Evolutionary conservation across 2,113 vertebrate genomes (phyloP), one percentile per base, ranked within the genome.

Genomic region (Tylochromis polylepis): DNA sequence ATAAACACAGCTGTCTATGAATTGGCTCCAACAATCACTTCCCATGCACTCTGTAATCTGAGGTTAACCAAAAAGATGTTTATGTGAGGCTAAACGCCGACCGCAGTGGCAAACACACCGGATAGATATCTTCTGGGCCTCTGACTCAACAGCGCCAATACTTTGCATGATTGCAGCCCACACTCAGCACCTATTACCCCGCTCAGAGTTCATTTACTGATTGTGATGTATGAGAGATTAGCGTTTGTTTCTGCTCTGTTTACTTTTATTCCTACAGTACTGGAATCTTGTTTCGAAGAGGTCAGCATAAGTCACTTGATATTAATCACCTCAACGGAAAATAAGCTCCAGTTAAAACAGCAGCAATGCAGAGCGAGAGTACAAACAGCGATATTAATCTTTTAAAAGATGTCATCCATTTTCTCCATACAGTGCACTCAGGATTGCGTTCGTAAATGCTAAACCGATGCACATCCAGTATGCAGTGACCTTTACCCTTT

Each of bases 1-100:
- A 90, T 88, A 91, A 93, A 93, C 90, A 85, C 85, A 88, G 92
- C 91, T 91, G 90, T 84, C 78, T 87, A 70, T 81, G 88, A 87
- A 78, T 46, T 6, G 0, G 34, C 77, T 91, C 93, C 87, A 89
- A 83, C 59, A 85, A 83, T 89, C 87, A 82, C 86, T 83, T 85
- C 79, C 85, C 75, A 9, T 60, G 81, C 11, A 27, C 87, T 75
- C 91, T 88, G 90, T 91, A 93, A 91, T 94, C 90, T 92, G 92
- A 94, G 93, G 94, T 95, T 94, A 95, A 94, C 93, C 91, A 49
- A 86, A 81, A 65, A 87, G 80, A 93, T 22, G 53, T 82, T 86
- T 84, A 87, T 49, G 27, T 72, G 80, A 86, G 53, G 53, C 85
- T 88, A 86, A 84, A 77, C 18, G 16, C 11, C 11, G 4, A 85